Evolutionary conservation across 2,797 vertebrate species (phyloP).

Genomic region (Taenioides sp.): DNA sequence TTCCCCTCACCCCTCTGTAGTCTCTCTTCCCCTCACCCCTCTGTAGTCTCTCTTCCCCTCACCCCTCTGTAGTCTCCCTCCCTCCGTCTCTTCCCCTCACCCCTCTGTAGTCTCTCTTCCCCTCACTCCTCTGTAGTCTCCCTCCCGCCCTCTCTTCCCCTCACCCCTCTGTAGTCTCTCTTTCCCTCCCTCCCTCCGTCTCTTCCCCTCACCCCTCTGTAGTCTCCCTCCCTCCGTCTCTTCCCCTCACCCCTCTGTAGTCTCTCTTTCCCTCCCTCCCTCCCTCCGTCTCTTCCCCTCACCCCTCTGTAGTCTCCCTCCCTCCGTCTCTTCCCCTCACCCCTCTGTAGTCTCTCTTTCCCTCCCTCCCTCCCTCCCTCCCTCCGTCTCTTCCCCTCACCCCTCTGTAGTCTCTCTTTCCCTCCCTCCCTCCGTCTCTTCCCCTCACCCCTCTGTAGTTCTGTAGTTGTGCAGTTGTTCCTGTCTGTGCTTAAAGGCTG

Average conservation of each 20-base stretch:
- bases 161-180: too few relatives aligned
- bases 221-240: too few relatives aligned
- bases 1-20: background rate
- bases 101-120: too few relatives aligned
- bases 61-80: too few relatives aligned
- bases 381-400: conserved; percentile 11
- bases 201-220: too few relatives aligned
- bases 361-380: conserved; percentile 14
- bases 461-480: conserved; percentile 59
- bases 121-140: too few relatives aligned
- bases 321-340: conserved; percentile 31
- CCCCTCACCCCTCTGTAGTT: conserved; percentile 4
- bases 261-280: too few relatives aligned
- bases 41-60: too few relatives aligned
- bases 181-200: too few relatives aligned
- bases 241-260: too few relatives aligned
- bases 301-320: background rate
- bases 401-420: background rate
- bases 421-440: conserved; percentile 30
- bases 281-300: conserved; percentile 32
- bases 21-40: conserved; percentile 18
- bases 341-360: conserved; percentile 31
- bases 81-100: too few relatives aligned
- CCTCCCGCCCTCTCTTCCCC: too few relatives aligned
- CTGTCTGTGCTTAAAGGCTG: conserved; percentile 71